phyloP scores from a whole-genome alignment of 2,888 invertebrate species.

The Mythimna ferrago region DNA sequence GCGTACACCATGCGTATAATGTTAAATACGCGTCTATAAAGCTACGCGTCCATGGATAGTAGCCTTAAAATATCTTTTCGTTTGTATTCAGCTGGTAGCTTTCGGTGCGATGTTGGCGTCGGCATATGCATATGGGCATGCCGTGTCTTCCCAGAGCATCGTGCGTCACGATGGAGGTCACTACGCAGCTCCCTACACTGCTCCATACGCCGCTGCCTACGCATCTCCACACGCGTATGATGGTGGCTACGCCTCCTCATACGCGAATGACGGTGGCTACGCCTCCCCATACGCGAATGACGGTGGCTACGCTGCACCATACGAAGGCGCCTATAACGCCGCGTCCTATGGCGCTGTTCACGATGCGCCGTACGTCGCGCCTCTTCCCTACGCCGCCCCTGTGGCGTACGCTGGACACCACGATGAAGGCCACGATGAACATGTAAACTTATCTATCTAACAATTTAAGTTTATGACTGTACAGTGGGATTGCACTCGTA shows the following conservation, averaged over 20 bases:
- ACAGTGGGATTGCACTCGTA: neutral
- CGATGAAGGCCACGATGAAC: constrained; percentile 73
- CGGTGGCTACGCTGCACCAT: constrained; percentile 64
- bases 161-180: constrained; percentile 79
- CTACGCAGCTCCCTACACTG: constrained; percentile 71
- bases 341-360: constrained; percentile 67
- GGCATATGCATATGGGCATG: constrained; percentile 83
- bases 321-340: constrained; percentile 63
- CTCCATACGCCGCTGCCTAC: constrained; percentile 58
- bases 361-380: constrained; percentile 63
- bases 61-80: neutral
- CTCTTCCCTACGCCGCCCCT: constrained; percentile 67
- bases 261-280: neutral
- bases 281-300: constrained; percentile 67
- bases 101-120: constrained; percentile 84
- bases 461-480: neutral
- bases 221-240: constrained; percentile 68
- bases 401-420: constrained; percentile 64
- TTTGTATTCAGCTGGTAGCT: constrained; percentile 80
- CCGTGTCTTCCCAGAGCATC: constrained; percentile 83
- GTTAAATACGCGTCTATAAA: too few species aligned
- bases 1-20: too few species aligned
- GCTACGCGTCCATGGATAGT: too few species aligned
- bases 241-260: constrained; percentile 64
- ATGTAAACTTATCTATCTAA: constrained; percentile 67